These are phyloP conservation scores for Exaiptasia diaphana DNA, from an alignment of 64 coral and sea anemone genomes.

Conservation along the genomic window DNA sequence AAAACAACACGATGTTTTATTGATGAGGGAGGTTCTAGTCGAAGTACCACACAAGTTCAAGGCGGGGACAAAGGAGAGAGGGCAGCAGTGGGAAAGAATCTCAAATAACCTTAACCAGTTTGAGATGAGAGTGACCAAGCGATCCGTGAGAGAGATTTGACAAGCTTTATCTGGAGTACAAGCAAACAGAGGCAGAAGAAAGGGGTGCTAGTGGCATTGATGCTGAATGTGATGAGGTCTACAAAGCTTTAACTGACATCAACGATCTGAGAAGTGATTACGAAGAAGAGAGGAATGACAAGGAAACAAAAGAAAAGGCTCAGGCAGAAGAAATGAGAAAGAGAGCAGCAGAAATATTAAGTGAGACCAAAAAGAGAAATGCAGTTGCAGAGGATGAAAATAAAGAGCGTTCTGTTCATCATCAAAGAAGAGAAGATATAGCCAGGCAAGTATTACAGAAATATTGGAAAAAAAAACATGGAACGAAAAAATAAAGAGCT, in stretches of 20 bases:
- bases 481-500: constrained; percentile 3
- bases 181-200: constrained; percentile 21
- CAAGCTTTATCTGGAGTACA: constrained; percentile 23
- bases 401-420: neutral
- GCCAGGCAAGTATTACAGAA: constrained; percentile 2
- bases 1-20: neutral
- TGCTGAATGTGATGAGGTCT: constrained; percentile 15
- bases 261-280: neutral
- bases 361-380: constrained; percentile 7
- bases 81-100: constrained; percentile 19
- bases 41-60: constrained; percentile 7
- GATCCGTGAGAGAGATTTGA: constrained; percentile 47
- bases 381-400: neutral
- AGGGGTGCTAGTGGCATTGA: constrained; percentile 40
- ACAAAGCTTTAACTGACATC: constrained; percentile 26
- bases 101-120: constrained; percentile 10
- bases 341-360: constrained; percentile 39
- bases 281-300: neutral
- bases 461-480: constrained; percentile 1
- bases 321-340: constrained; percentile 58
- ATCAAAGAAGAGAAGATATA: constrained; percentile 19
- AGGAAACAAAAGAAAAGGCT: constrained; percentile 33
- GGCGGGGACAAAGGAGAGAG: constrained; percentile 41
- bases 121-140: constrained; percentile 23
- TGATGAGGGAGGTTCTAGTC: constrained; percentile 25